Evolutionary conservation across 2,888 invertebrate genomes (phyloP).

Genomic region (Tachina grossa): DNA sequence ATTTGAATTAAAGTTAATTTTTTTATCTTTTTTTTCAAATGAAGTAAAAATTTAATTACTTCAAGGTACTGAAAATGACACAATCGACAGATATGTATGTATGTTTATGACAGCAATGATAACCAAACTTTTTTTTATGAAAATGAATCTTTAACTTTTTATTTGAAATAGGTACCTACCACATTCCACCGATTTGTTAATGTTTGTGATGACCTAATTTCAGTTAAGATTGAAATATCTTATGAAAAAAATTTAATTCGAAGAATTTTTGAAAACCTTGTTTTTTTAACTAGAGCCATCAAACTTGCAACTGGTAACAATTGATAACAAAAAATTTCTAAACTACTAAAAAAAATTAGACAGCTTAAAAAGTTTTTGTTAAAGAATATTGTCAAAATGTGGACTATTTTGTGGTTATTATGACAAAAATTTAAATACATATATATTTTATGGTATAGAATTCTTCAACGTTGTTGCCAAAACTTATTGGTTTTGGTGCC

Average conservation of each 20-base stretch:
- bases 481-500: no score
- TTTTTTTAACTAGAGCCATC: not conserved
- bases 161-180: constrained; percentile 1
- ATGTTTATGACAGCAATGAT: not conserved
- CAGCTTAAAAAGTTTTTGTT: not conserved
- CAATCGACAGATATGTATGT: not conserved
- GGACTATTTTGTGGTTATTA: not conserved
- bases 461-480: no score
- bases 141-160: not conserved
- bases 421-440: no score
- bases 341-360: not conserved
- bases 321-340: no score
- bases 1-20: no score
- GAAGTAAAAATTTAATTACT: not conserved
- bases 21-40: not conserved
- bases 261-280: not conserved
- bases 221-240: not conserved
- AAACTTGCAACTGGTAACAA: no score
- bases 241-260: not conserved
- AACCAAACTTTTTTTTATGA: not conserved
- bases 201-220: constrained; percentile 6
- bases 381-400: not conserved
- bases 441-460: no score
- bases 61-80: constrained; percentile 3
- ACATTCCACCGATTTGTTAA: not conserved